Percentiles rank a stretch among this genome's conserved stretches.
These are phyloP conservation scores for Pseudomyrmex concolor DNA, from an alignment of 1,140 invertebrate species.

Conservation along the genomic window DNA sequence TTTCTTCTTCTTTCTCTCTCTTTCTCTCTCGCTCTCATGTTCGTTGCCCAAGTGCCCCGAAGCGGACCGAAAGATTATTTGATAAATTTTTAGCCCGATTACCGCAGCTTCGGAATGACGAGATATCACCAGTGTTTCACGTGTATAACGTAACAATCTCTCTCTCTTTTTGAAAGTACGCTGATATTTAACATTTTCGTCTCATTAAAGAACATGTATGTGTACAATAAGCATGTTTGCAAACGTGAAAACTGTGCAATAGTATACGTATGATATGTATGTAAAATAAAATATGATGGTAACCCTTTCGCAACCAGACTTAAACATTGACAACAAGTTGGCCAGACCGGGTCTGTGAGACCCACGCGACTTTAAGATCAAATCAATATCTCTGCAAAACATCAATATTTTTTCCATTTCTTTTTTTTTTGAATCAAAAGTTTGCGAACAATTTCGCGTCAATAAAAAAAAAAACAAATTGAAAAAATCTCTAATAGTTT, in stretches of 20 bases:
- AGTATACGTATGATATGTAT: not conserved
- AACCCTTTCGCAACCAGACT: too few species aligned
- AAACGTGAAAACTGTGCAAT: not conserved
- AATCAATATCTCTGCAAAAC: too few species aligned
- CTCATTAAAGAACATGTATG: not conserved
- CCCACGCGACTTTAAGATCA: too few species aligned
- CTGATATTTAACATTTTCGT: not conserved
- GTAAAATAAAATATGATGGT: not conserved
- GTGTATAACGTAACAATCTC: not conserved
- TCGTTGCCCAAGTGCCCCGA: conserved; percentile 31
- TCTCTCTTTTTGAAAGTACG: too few species aligned
- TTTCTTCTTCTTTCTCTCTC: conserved; percentile 8
- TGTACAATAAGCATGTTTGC: conserved; percentile 3
- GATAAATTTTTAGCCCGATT: conserved; percentile 15
- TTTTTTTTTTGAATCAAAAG: too few species aligned
- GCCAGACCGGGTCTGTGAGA: too few species aligned
- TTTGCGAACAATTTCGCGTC: too few species aligned
- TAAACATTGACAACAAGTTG: too few species aligned
- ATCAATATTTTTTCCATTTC: too few species aligned
- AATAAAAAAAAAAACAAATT: too few species aligned
- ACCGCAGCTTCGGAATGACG: not conserved
- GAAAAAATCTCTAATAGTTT: too few species aligned
- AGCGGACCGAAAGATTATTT: conserved; percentile 2
- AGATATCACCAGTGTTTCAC: not conserved
- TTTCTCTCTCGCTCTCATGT: not conserved